phyloP scores from a whole-genome alignment of 1,140 invertebrate genomes.

The Plectrocnemia conspersa region DNA sequence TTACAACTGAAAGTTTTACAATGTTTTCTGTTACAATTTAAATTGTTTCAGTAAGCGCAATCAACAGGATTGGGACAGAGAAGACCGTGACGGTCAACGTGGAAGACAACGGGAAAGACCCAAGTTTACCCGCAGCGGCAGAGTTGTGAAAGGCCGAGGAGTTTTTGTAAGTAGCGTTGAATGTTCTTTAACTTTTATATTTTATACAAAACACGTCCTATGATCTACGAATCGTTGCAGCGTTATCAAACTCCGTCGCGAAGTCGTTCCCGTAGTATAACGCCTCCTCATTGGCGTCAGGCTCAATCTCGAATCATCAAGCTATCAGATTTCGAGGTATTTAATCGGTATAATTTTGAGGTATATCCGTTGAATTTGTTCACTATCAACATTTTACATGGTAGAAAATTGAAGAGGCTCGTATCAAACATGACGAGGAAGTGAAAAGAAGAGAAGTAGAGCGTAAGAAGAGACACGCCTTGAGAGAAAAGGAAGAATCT shows the following conservation, averaged over 20 bases:
- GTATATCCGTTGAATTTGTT: background rate
- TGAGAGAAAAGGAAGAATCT: conserved; percentile 42
- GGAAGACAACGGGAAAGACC: conserved; percentile 43
- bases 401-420: conserved; percentile 61
- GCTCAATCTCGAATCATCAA: conserved; percentile 79
- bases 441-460: conserved; percentile 55
- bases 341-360: conserved; percentile 21
- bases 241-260: conserved; percentile 81
- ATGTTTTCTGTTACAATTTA: conserved; percentile 4
- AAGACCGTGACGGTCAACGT: conserved; percentile 26
- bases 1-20: conserved; percentile 38
- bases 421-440: conserved; percentile 58
- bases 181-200: conserved; percentile 7
- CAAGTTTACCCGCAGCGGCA: conserved; percentile 66
- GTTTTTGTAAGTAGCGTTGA: conserved; percentile 70
- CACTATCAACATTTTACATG: background rate
- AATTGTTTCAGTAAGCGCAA: too few relatives aligned
- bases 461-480: conserved; percentile 55
- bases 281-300: conserved; percentile 85
- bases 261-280: conserved; percentile 74
- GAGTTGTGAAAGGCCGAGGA: conserved; percentile 83
- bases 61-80: conserved; percentile 16
- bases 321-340: conserved; percentile 71
- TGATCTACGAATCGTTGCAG: conserved; percentile 43
- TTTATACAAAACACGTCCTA: conserved; percentile 12